These are phyloP conservation scores for Aporophyla nigra DNA, from an alignment of 2,888 invertebrate genomes.

Conservation along the genomic window DNA sequence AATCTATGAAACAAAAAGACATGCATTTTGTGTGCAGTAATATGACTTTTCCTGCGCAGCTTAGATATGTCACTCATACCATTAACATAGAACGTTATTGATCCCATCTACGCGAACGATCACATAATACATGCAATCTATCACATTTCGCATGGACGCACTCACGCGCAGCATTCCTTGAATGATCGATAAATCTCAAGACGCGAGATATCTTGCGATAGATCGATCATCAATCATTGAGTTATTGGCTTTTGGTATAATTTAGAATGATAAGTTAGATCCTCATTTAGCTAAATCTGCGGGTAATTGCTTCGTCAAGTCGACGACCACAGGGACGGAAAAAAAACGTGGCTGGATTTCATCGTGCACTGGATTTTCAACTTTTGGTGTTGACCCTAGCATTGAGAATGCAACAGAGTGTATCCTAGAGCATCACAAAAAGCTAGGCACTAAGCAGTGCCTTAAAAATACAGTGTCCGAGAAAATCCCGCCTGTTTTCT, in stretches of 20 bases:
- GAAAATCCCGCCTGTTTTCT: no score
- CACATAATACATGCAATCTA: conserved; percentile 54
- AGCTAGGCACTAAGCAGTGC: no score
- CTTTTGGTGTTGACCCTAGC: no score
- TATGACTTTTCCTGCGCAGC: no score
- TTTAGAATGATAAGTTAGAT: conserved; percentile 10
- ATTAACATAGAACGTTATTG: conserved; percentile 17
- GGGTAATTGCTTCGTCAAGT: no score
- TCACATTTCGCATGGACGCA: conserved; percentile 54
- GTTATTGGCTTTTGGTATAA: conserved; percentile 30
- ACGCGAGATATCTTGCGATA: conserved; percentile 48
- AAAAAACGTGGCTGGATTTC: no score
- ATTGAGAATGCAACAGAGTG: no score
- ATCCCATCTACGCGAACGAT: conserved; percentile 24
- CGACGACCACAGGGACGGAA: no score
- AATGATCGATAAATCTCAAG: conserved; percentile 53
- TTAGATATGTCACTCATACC: background rate
- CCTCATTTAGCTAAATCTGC: background rate
- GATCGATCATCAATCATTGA: conserved; percentile 33
- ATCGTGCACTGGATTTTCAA: no score
- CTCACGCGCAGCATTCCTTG: conserved; percentile 57
- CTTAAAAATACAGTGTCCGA: no score
- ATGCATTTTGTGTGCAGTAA: background rate
- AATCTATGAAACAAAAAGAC: background rate
- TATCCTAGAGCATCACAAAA: no score